Evolutionary conservation across 2,113 vertebrate genomes (phyloP), one percentile per base, ranked within the genome.

Genomic region (Beaufortia kweichowensis): DNA sequence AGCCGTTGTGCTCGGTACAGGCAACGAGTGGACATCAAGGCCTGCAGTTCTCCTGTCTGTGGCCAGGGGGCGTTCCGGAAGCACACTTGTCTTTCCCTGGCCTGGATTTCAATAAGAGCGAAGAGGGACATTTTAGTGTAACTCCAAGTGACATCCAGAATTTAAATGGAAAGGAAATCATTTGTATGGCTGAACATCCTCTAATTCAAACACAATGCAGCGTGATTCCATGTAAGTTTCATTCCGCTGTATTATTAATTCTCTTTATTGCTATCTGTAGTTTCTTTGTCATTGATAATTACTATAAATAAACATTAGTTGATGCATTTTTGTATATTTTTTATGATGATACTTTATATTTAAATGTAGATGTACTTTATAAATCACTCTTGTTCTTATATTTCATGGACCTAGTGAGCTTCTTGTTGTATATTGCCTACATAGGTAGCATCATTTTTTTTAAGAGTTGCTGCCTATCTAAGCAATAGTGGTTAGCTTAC

Each of bases 21-120:
- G 62, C 87, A 0, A 69, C 71, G 56, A 76, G 79, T 53, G 63
- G 26, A 60, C 55, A 31, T 46, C 0, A 4, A 0, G 1, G 63
- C 2, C 82, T 92, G 78, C 87, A 80, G 82, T 90, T 86, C 74
- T 19, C 8, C 26, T 92, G 90, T 69, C 4, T 0, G 17, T 91
- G 88, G 90, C 28, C 26, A 0, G 89, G 87, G 3, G 90, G 87
- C 63, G 77, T 61, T 4, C 89, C 90, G 1, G 46, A 24, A 41
- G 87, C 83, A 15, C 35, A 28, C 7, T 74, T 92, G 26, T 80
- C 85, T 4, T 89, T 91, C 57, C 89, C 88, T 5, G 23, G 7
- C 1, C 57, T 90, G 14, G 86, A 14, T 65, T 43, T 21, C 24
- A 53, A 17, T 33, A 80, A 28, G 66, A 80, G 21, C 23, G 86